A percentile compares a stretch with the other conserved stretches of the same genome.
Conservation (phyloP, 2,113 vertebrate genomes). For the Riparia riparia region DNA sequence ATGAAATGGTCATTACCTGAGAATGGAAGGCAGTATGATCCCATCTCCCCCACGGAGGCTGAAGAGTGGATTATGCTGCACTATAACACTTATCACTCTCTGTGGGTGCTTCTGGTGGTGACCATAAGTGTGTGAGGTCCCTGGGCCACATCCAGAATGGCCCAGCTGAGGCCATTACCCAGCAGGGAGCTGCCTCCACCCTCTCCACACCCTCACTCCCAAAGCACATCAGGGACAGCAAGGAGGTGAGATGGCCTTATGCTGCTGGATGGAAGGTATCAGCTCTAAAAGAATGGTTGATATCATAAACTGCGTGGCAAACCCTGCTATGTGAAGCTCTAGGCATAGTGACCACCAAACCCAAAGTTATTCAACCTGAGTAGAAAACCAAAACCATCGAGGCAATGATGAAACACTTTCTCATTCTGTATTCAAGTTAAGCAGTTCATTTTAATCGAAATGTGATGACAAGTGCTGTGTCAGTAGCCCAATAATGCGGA, state of each 20-base stretch:
- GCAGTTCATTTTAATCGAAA: neutral
- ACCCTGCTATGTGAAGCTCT: neutral
- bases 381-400: neutral
- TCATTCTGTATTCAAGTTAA: neutral
- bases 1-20: slow-evolving; percentile 19
- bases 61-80: slow-evolving; percentile 22
- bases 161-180: slow-evolving; percentile 13
- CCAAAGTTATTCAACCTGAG: neutral
- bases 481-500: neutral
- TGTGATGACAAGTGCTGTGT: neutral
- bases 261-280: neutral
- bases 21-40: neutral
- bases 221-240: neutral
- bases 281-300: neutral
- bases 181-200: neutral
- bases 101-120: neutral
- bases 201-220: neutral
- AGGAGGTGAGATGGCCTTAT: neutral
- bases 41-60: neutral
- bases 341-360: neutral
- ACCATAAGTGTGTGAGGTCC: neutral
- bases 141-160: neutral
- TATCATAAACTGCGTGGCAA: neutral
- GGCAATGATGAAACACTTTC: neutral
- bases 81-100: neutral